These are phyloP conservation scores for Itoplectis maculator DNA, from an alignment of 2,888 invertebrate species.

Conservation along the genomic window DNA sequence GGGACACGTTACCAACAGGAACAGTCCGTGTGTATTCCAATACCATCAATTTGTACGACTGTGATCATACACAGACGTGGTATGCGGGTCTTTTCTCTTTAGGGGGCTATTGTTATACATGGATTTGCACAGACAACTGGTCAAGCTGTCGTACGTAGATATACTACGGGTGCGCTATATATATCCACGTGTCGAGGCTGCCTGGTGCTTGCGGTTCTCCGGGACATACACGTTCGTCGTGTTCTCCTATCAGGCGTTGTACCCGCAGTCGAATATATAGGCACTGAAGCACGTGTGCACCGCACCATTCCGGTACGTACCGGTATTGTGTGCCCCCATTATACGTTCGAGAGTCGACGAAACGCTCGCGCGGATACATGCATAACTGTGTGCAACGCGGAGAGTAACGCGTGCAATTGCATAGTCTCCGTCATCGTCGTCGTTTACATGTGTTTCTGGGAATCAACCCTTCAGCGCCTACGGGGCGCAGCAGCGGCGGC, in stretches of 20 bases:
- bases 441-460: constrained; percentile 79
- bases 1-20: background rate
- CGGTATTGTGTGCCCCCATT: constrained; percentile 50
- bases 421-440: constrained; percentile 51
- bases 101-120: background rate
- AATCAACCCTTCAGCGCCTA: constrained; percentile 75
- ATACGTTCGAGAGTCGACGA: constrained; percentile 45
- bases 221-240: constrained; percentile 36
- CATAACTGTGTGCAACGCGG: constrained; percentile 42
- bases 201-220: constrained; percentile 34
- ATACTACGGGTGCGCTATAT: constrained; percentile 9
- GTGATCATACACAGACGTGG: background rate
- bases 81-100: constrained; percentile 2
- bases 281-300: constrained; percentile 48
- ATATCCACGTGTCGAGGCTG: constrained; percentile 23
- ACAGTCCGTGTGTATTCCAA: background rate
- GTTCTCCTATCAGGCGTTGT: constrained; percentile 58
- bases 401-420: constrained; percentile 20
- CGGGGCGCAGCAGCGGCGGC: too few relatives aligned
- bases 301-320: constrained; percentile 45
- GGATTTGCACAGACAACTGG: constrained; percentile 28
- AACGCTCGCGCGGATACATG: constrained; percentile 55
- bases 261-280: constrained; percentile 42
- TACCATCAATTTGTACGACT: background rate
- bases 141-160: constrained; percentile 25